Evolutionary conservation across 1,140 invertebrate species (phyloP).

Genomic region (Drepana arcuata): DNA sequence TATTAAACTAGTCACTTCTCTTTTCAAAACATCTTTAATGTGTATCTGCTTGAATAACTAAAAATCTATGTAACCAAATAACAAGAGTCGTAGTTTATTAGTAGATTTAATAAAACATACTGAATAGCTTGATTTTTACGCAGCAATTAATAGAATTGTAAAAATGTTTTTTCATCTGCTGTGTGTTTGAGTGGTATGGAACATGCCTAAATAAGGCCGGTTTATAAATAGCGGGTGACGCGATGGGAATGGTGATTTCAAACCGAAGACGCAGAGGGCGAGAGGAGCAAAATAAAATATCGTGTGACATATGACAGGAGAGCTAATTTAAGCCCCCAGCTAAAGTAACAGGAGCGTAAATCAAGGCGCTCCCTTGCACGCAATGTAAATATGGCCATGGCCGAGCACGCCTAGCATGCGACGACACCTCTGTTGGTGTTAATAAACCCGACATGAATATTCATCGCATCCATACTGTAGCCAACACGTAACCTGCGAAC

Average conservation of each 20-base stretch:
- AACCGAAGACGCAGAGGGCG: conserved; percentile 33
- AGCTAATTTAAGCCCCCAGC: conserved; percentile 55
- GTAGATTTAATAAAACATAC: too few relatives aligned
- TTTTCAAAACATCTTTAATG: conserved; percentile 31
- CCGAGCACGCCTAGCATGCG: conserved; percentile 38
- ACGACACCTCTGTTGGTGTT: conserved; percentile 34
- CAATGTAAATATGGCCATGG: conserved; percentile 49
- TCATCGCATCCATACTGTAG: conserved; percentile 38
- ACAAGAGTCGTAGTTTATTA: too few relatives aligned
- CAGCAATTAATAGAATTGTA: too few relatives aligned
- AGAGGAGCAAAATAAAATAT: conserved; percentile 54
- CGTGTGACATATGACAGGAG: conserved; percentile 52
- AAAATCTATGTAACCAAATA: too few relatives aligned
- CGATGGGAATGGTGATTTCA: conserved; percentile 41
- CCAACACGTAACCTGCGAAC: conserved; percentile 9
- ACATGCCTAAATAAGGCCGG: conserved; percentile 42
- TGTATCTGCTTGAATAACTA: too few relatives aligned
- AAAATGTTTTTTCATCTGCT: too few relatives aligned
- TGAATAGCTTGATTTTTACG: too few relatives aligned
- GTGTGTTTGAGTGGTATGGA: too few relatives aligned
- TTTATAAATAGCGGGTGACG: conserved; percentile 60
- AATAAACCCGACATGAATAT: conserved; percentile 43
- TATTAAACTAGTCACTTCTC: conserved; percentile 51
- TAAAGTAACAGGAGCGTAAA: conserved; percentile 39
- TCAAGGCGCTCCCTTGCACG: conserved; percentile 49